Percentiles rank a stretch among this genome's conserved stretches.
Evolutionary conservation across 2,888 invertebrate genomes (phyloP).

Genomic region (Drosophila limbata): DNA sequence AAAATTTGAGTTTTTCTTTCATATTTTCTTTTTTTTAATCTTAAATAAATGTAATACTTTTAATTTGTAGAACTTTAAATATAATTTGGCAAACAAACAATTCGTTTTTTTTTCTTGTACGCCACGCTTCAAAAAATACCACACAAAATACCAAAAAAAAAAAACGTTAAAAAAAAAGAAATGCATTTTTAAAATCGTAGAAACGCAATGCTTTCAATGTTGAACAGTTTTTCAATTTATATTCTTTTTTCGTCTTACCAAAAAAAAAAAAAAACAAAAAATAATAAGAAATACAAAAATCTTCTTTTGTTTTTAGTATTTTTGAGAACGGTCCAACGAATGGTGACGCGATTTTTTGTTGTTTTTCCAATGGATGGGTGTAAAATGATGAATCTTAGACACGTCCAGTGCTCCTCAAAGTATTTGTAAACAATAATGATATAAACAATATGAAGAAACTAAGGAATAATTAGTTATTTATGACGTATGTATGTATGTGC

Average conservation of each 20-base stretch:
- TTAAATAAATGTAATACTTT: slow-evolving; percentile 46
- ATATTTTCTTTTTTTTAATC: not conserved
- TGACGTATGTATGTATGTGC: slow-evolving; percentile 41
- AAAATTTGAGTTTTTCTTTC: slow-evolving; percentile 28
- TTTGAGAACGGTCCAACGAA: slow-evolving; percentile 9
- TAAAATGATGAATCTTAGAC: slow-evolving; percentile 77
- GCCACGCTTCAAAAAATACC: slow-evolving; percentile 43
- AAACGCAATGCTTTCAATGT: slow-evolving; percentile 49
- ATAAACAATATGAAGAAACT: slow-evolving; percentile 40
- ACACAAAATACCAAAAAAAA: slow-evolving; percentile 12
- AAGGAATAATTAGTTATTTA: slow-evolving; percentile 55
- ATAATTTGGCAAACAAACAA: slow-evolving; percentile 47
- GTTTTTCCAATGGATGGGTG: slow-evolving; percentile 23
- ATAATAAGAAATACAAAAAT: not conserved
- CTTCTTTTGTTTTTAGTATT: slow-evolving; percentile 4
- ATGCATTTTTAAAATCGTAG: slow-evolving; percentile 36
- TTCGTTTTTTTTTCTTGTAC: slow-evolving; percentile 41
- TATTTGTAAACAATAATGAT: slow-evolving; percentile 83
- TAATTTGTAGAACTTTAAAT: slow-evolving; percentile 67
- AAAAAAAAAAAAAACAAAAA: not conserved
- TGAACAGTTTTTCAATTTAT: slow-evolving; percentile 11
- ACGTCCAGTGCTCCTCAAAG: slow-evolving; percentile 85
- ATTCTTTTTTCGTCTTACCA: not conserved
- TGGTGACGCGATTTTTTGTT: slow-evolving; percentile 18
- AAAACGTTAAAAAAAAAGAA: not conserved